Evolutionary conservation across 2,797 vertebrate species (phyloP).

Genomic region (Pelodytes ibericus): DNA sequence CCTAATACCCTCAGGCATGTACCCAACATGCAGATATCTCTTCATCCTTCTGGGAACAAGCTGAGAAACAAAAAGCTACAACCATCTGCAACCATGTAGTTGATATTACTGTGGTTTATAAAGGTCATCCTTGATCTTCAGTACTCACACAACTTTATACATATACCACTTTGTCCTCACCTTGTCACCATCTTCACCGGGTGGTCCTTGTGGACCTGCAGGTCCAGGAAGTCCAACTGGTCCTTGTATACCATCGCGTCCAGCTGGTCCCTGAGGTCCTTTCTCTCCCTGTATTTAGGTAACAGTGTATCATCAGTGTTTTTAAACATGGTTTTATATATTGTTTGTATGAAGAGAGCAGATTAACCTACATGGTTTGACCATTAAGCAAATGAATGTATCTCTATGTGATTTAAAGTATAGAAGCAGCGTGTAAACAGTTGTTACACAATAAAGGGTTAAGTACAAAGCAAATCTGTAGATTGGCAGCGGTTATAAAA

Average conservation of each 20-base stretch:
- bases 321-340: background rate
- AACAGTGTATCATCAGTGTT: background rate
- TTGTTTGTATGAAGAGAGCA: too few species aligned
- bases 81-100: too few species aligned
- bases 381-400: background rate
- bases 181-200: conserved; percentile 98
- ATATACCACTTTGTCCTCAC: conserved; percentile 66
- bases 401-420: background rate
- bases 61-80: too few species aligned
- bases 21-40: too few species aligned
- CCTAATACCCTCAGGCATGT: too few species aligned
- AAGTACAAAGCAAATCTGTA: background rate
- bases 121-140: too few species aligned
- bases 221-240: conserved; percentile 95
- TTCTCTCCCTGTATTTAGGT: conserved; percentile 87
- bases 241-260: conserved; percentile 94
- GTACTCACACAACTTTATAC: background rate
- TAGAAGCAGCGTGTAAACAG: background rate
- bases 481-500: background rate
- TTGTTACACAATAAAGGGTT: background rate
- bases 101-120: too few species aligned
- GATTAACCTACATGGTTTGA: background rate
- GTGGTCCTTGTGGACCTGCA: conserved; percentile 92
- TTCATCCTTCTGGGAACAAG: too few species aligned
- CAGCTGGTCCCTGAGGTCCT: conserved; percentile 93